phyloP scores from a whole-genome alignment of 1,140 invertebrate genomes.

The Lethocerus indicus region DNA sequence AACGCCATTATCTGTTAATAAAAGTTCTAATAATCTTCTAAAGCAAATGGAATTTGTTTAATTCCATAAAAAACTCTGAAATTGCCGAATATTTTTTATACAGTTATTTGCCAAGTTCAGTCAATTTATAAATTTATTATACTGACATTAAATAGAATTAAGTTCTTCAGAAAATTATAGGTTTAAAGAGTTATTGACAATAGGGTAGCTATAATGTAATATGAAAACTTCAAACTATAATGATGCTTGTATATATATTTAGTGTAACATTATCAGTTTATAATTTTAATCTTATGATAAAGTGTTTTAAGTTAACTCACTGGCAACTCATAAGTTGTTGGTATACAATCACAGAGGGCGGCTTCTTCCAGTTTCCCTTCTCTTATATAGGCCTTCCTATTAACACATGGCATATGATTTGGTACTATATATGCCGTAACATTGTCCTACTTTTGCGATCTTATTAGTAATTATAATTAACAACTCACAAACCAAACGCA shows the following conservation, averaged over 20 bases:
- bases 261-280: neutral
- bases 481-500: neutral
- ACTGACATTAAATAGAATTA: too few species aligned
- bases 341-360: slow-evolving; percentile 25
- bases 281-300: neutral
- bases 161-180: too few species aligned
- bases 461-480: too few species aligned
- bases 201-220: too few species aligned
- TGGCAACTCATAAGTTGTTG: slow-evolving; percentile 27
- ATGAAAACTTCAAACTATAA: too few species aligned
- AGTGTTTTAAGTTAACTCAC: slow-evolving; percentile 15
- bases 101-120: too few species aligned
- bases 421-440: neutral
- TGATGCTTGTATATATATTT: neutral
- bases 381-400: slow-evolving; percentile 18
- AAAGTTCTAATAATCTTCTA: neutral
- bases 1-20: neutral
- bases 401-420: slow-evolving; percentile 1
- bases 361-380: slow-evolving; percentile 22
- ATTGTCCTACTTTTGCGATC: too few species aligned
- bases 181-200: too few species aligned
- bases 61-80: too few species aligned
- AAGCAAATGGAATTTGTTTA: neutral
- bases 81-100: too few species aligned
- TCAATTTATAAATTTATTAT: too few species aligned